These are phyloP conservation scores for Zosterops hypoxanthus DNA, from an alignment of 2,113 vertebrate species.

Conservation along the genomic window DNA sequence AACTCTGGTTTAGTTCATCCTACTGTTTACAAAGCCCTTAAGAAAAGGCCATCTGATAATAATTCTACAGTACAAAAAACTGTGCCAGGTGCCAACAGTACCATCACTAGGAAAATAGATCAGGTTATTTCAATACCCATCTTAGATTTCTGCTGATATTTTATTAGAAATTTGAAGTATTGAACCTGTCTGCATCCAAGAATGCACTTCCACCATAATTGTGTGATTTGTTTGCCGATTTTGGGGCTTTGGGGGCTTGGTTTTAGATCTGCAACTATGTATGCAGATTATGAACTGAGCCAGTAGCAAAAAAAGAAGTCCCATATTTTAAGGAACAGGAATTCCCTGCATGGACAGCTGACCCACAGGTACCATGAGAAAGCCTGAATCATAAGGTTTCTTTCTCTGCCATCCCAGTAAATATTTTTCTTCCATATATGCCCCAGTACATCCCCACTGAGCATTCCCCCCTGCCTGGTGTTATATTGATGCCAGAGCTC, in stretches of 20 bases:
- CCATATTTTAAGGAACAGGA: not conserved
- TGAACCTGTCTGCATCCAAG: not conserved
- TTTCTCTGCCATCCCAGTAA: not conserved
- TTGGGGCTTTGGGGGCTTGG: not conserved
- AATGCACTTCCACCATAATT: not conserved
- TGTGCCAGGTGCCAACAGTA: not conserved
- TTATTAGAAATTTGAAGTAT: not conserved
- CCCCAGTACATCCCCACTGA: not conserved
- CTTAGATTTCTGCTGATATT: not conserved
- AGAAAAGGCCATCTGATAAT: not conserved
- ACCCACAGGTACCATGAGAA: not conserved
- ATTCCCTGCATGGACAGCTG: not conserved
- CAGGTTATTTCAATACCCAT: not conserved
- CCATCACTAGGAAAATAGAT: not conserved
- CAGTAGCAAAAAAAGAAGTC: not conserved
- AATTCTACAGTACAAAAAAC: not conserved
- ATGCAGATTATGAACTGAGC: not conserved
- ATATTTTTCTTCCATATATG: not conserved
- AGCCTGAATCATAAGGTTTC: not conserved
- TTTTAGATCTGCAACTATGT: not conserved
- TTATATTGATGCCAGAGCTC: accelerated
- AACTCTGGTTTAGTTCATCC: not conserved
- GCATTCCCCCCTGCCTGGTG: not conserved
- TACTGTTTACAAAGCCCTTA: not conserved
- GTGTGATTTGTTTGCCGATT: not conserved